phyloP scores from a whole-genome alignment of 2,113 vertebrate species.

The Siniperca chuatsi region DNA sequence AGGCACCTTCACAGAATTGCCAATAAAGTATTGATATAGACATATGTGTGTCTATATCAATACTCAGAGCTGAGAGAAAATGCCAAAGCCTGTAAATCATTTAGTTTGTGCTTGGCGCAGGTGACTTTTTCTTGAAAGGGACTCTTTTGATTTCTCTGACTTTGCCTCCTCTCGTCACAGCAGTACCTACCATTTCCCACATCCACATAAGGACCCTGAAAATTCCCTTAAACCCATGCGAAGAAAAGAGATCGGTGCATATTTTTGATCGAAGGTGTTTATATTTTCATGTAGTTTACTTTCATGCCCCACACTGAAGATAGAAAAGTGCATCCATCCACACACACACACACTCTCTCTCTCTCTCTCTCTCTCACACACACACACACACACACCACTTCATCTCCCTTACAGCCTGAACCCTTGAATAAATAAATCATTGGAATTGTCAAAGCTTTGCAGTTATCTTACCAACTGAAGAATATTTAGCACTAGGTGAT shows the following conservation, averaged over 20 bases:
- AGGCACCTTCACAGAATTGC: conserved; percentile 32
- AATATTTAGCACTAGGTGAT: conserved; percentile 57
- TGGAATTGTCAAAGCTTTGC: conserved; percentile 48
- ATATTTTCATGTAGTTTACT: conserved; percentile 69
- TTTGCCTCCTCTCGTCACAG: conserved; percentile 65
- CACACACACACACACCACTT: conserved; percentile 1
- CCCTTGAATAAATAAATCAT: conserved; percentile 64
- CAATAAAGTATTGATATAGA: no score
- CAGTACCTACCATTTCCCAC: conserved; percentile 33
- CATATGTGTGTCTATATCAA: conserved; percentile 55
- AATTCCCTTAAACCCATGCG: conserved; percentile 25
- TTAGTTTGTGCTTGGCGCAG: conserved; percentile 46
- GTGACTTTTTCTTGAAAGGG: conserved; percentile 67
- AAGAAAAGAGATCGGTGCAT: conserved; percentile 42
- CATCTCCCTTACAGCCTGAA: conserved; percentile 43
- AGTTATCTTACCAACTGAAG: conserved; percentile 41
- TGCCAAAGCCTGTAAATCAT: conserved; percentile 62
- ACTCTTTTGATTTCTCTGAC: conserved; percentile 65
- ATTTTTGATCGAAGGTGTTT: conserved; percentile 72
- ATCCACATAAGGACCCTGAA: conserved; percentile 28
- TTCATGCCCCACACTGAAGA: conserved; percentile 25
- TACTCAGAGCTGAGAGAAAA: conserved; percentile 50
- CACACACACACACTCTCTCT: not conserved
- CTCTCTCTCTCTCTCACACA: no score
- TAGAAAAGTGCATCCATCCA: conserved; percentile 20